Percentiles rank a stretch among this genome's conserved stretches.
Evolutionary conservation across 2,888 invertebrate species (phyloP).

Genomic region (Pherbina coryleti): DNA sequence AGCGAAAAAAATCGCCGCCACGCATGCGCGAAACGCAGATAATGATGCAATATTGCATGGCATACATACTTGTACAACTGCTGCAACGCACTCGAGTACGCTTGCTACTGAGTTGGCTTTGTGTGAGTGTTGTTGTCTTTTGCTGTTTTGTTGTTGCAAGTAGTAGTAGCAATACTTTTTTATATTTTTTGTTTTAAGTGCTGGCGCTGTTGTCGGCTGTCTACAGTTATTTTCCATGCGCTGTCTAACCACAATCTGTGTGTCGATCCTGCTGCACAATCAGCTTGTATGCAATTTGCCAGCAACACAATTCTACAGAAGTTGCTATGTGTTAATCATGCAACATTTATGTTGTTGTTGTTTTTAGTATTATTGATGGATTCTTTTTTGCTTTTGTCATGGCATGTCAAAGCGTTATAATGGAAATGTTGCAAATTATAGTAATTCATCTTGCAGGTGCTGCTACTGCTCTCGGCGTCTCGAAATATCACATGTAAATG

Average conservation of each 20-base stretch:
- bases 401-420: slow-evolving; percentile 32
- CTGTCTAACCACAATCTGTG: background rate
- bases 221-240: too few relatives aligned
- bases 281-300: background rate
- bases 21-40: too few relatives aligned
- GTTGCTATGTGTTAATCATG: slow-evolving; percentile 12
- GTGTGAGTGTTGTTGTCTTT: too few relatives aligned
- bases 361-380: slow-evolving; percentile 28
- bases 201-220: too few relatives aligned
- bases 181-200: too few relatives aligned
- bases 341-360: background rate
- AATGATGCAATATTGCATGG: too few relatives aligned
- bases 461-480: background rate
- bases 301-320: background rate
- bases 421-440: background rate
- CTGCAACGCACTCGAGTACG: too few relatives aligned
- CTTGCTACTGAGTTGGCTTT: too few relatives aligned
- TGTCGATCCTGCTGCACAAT: slow-evolving; percentile 6
- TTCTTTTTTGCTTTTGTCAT: slow-evolving; percentile 31
- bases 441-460: background rate
- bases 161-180: too few relatives aligned
- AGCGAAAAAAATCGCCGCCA: too few relatives aligned
- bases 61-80: too few relatives aligned
- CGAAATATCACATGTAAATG: background rate
- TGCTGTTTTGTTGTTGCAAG: too few relatives aligned